Evolutionary conservation across 2,113 vertebrate species (phyloP).

Genomic region (Copsychus sechellarum): DNA sequence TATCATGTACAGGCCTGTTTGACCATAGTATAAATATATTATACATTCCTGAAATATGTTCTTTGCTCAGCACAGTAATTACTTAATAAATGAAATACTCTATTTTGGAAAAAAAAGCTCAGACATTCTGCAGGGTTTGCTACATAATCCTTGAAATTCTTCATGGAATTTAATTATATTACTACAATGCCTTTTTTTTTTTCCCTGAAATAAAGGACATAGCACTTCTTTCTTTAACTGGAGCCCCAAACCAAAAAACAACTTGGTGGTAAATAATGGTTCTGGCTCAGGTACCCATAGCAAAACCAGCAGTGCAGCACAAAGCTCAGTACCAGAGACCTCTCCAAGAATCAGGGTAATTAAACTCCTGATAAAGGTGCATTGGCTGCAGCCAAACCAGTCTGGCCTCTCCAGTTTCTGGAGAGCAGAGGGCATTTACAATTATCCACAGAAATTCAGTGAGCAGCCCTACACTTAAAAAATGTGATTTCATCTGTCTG

Average conservation of each 20-base stretch:
- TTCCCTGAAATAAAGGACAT: accelerated
- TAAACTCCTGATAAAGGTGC: background rate
- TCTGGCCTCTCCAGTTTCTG: background rate
- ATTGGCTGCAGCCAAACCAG: background rate
- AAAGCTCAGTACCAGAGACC: background rate
- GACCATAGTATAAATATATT: background rate
- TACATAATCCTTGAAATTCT: background rate
- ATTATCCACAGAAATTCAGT: background rate
- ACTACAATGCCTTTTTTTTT: background rate
- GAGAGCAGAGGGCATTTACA: background rate
- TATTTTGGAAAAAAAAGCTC: background rate
- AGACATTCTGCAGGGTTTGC: background rate
- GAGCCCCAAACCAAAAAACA: background rate
- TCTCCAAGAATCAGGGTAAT: background rate
- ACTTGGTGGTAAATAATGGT: background rate
- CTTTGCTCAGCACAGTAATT: background rate
- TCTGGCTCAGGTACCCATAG: background rate
- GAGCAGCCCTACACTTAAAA: background rate
- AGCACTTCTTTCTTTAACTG: background rate
- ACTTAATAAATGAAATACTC: background rate
- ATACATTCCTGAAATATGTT: background rate
- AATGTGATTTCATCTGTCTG: background rate
- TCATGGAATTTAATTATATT: background rate
- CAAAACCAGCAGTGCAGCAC: background rate
- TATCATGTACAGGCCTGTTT: background rate